Base-by-base conservation (phyloP, 2,888 invertebrate species). In the Amorpha juglandis region DNA sequence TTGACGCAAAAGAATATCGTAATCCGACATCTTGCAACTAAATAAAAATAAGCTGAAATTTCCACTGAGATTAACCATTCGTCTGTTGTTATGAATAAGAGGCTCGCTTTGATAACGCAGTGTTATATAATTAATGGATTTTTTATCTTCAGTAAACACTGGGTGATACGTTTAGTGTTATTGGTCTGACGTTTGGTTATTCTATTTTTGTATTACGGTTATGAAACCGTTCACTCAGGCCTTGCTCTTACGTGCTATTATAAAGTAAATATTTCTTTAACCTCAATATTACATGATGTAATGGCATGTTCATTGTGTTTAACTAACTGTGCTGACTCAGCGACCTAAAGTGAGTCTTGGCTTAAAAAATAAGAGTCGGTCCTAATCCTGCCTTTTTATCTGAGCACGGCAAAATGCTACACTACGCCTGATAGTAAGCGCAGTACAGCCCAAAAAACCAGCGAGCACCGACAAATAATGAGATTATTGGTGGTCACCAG, bases 81-180 rank as follows among this genome's bases (percentile, higher is more conserved):
- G 11, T 48, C 11, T 35, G 33, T 33, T 63, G 33, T 63, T 50
- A 35, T 51, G 62, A 63, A 45, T 52, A 50, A 66, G 62, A 62
- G 63, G 55, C 67, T 55, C 42, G 35, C 53, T 69, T 69, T 68
- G 69, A 70, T 70, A 70, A 66, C 68, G 68, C 33, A 52, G 51
- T 70, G 71, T 71, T 75, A 69, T 70, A 72, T 70, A 72, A 74
- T 70, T 76, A 71, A 77, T 74, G 75, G 66, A 68, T 69, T 63
- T 76, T 77, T 74, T 77, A 77, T 77, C 74, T 73, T 48, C 45
- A 64, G 64, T 51, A 58, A 35, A 58, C 48, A 58, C 27, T 19
- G 64, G 64, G 58, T 77, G 74, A 72, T 74, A 71, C 63, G 70
- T 71, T 74, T 70, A 63, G 63, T 70, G 67, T 66, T 68, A 50